phyloP scores from a whole-genome alignment of 2,888 invertebrate genomes.

The Smittia sp. region DNA sequence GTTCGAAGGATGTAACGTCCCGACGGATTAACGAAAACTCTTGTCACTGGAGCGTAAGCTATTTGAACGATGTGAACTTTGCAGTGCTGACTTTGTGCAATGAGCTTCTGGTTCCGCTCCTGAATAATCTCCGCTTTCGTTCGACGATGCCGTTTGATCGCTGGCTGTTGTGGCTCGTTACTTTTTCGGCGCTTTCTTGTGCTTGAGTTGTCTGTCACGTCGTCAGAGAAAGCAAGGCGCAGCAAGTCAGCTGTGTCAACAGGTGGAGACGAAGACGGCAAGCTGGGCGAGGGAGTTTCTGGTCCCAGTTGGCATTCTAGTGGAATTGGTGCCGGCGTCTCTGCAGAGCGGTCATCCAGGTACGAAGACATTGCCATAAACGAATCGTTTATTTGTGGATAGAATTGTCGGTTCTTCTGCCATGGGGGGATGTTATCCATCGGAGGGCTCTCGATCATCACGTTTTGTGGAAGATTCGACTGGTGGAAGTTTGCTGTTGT shows the following conservation, averaged over 20 bases:
- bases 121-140: not conserved
- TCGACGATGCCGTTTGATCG: not conserved
- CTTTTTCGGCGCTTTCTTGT: not conserved
- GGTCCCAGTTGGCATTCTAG: not conserved
- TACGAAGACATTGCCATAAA: too few species aligned
- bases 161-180: not conserved
- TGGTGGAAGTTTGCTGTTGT: too few species aligned
- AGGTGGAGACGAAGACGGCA: not conserved
- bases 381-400: too few species aligned
- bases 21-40: too few species aligned
- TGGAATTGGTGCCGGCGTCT: not conserved
- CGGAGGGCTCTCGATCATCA: too few species aligned
- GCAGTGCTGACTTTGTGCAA: too few species aligned
- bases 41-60: too few species aligned
- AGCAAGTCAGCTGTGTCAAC: not conserved
- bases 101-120: not conserved
- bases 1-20: too few species aligned
- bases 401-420: too few species aligned
- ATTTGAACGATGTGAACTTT: too few species aligned
- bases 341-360: not conserved
- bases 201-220: not conserved
- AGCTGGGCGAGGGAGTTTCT: not conserved
- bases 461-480: too few species aligned
- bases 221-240: not conserved
- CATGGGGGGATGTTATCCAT: too few species aligned